A percentile compares a stretch with the other conserved stretches of the same genome.
These are phyloP conservation scores for Drosophila macrospina DNA, from an alignment of 2,888 invertebrate genomes.

Conservation along the genomic window DNA sequence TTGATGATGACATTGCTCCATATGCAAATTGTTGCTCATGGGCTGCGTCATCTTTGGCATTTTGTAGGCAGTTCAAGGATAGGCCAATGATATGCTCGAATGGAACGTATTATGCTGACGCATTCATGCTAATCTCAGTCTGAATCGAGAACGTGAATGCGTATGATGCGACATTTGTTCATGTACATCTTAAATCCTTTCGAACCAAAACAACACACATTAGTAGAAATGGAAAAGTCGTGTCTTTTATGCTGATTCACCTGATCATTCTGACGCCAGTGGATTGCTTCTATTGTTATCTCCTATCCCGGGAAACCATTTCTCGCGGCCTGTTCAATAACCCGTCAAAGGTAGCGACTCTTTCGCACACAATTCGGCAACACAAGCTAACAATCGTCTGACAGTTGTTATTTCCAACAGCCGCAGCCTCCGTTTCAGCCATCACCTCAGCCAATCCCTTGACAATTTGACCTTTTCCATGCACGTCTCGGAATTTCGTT, in stretches of 20 bases:
- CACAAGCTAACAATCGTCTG: slow-evolving; percentile 39
- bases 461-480: slow-evolving; percentile 50
- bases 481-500: slow-evolving; percentile 45
- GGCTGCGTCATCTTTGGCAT: slow-evolving; percentile 32
- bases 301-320: not conserved
- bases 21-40: slow-evolving; percentile 44
- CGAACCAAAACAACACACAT: slow-evolving; percentile 19
- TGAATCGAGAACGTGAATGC: not conserved
- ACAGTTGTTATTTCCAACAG: slow-evolving; percentile 14
- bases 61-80: slow-evolving; percentile 21
- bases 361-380: slow-evolving; percentile 41
- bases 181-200: slow-evolving; percentile 19
- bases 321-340: slow-evolving; percentile 33
- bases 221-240: slow-evolving; percentile 57
- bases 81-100: slow-evolving; percentile 49
- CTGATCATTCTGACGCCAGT: slow-evolving; percentile 30
- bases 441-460: slow-evolving; percentile 35
- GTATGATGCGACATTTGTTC: not conserved
- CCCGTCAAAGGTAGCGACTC: slow-evolving; percentile 44
- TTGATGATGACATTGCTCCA: slow-evolving; percentile 37
- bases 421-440: not conserved
- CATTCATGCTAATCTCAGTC: slow-evolving; percentile 53
- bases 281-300: slow-evolving; percentile 10
- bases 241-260: slow-evolving; percentile 53
- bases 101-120: slow-evolving; percentile 55